Base-by-base conservation (phyloP, 2,888 invertebrate genomes). In the Andrena fulva region DNA sequence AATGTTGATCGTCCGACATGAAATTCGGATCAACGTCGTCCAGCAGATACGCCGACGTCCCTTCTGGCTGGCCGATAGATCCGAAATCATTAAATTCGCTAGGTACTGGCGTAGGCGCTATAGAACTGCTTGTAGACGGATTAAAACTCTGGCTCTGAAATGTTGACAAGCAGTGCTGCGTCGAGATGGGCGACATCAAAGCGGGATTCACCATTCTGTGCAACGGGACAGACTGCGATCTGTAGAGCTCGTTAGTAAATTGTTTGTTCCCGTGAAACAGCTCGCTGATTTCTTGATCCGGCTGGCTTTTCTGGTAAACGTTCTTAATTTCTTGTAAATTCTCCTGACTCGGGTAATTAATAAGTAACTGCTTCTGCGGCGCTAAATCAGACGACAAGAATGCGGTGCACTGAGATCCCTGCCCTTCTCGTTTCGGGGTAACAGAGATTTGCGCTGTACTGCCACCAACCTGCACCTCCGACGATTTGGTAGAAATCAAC, bases 151-250 rank as follows among this genome's bases (percentile, higher is more conserved):
- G 90, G 86, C 90, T 90, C 33, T 91, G 89, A 82, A 91, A 92
- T 71, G 84, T 87, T 2, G 90, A 90, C 10, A 89, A 77, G 48
- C 90, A 91, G 35, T 91, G 92, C 20, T 91, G 91, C 31, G 90
- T 88, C 66, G 94, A 94, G 24, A 95, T 89, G 0, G 94, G 93
- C 16, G 93, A 94, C 85, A 93, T 92, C 4, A 94, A 89, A n/a
- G 91, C 89, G 4, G 91, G 92, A 85, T 91, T 93, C 24, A 92
- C 91, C 92, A 95, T 96, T 82, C 95, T 95, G 90, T 96, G 96
- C 27, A 97, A 93, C 0, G 98, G 98, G 67, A 97, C 98, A 16
- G 97, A 97, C 90, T 97, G 97, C 7, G 97, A 97, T 71, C 98
- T 88, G 94, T 95, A 84, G 94, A 93, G 91, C 60, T 93, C 92